Percentiles rank a stretch among this genome's conserved stretches.
phyloP scores from a whole-genome alignment of 2,113 vertebrate genomes.

The Dipodomys ordii region DNA sequence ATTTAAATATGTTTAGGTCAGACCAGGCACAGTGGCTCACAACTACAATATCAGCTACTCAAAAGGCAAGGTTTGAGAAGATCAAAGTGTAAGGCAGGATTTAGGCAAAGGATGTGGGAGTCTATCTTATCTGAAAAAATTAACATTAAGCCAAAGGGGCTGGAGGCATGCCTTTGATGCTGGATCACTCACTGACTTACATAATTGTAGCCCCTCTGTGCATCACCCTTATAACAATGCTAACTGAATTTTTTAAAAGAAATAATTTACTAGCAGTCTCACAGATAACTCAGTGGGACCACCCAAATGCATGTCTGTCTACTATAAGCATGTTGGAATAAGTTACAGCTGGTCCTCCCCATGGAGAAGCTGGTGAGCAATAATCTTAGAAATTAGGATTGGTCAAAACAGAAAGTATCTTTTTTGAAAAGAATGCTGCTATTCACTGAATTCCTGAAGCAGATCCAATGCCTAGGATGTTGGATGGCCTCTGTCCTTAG shows the following conservation, averaged over 20 bases:
- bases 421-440: neutral
- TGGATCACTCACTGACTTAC: too few species aligned
- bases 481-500: neutral
- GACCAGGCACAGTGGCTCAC: too few species aligned
- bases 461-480: neutral
- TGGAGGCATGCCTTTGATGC: too few species aligned
- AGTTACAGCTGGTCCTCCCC: neutral
- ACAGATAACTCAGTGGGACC: neutral
- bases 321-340: neutral
- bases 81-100: too few species aligned
- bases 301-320: neutral
- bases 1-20: too few species aligned
- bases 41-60: too few species aligned
- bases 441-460: neutral
- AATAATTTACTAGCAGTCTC: neutral
- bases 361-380: neutral
- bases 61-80: too few species aligned
- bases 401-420: neutral
- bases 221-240: too few species aligned
- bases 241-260: neutral
- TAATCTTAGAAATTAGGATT: slow-evolving; percentile 5
- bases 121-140: too few species aligned
- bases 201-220: too few species aligned
- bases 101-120: too few species aligned
- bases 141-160: too few species aligned